Conservation (phyloP, 2,797 vertebrate species). For the Myotis myotis region DNA sequence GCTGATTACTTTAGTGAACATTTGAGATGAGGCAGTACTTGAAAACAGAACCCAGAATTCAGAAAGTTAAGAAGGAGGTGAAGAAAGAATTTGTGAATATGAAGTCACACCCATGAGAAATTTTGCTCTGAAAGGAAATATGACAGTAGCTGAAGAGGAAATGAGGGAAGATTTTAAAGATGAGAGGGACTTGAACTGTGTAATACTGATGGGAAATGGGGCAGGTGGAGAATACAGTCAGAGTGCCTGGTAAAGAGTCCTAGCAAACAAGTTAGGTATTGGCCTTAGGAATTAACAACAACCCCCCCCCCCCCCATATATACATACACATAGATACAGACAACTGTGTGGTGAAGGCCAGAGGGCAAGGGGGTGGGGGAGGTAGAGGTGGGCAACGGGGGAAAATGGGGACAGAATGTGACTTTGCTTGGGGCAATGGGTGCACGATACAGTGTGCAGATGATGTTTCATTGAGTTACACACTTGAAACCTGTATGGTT, state of each 20-base stretch:
- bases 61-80: background rate
- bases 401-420: too few species aligned
- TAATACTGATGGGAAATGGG: background rate
- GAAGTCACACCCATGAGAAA: background rate
- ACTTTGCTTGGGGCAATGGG: too few species aligned
- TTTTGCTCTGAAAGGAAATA: background rate
- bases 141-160: background rate
- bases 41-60: background rate
- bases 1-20: too few species aligned
- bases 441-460: too few species aligned
- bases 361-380: too few species aligned
- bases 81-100: background rate
- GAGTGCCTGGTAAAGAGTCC: background rate
- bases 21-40: background rate
- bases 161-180: background rate
- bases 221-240: background rate
- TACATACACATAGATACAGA: too few species aligned
- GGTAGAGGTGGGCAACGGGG: too few species aligned
- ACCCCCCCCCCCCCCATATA: too few species aligned
- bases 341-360: too few species aligned
- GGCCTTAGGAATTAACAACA: background rate
- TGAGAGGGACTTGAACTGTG: background rate
- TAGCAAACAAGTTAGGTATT: background rate
- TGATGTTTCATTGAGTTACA: too few species aligned
- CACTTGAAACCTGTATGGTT: too few species aligned